phyloP scores from a whole-genome alignment of 2,888 invertebrate genomes.

The Tetrapedia diversipes region DNA sequence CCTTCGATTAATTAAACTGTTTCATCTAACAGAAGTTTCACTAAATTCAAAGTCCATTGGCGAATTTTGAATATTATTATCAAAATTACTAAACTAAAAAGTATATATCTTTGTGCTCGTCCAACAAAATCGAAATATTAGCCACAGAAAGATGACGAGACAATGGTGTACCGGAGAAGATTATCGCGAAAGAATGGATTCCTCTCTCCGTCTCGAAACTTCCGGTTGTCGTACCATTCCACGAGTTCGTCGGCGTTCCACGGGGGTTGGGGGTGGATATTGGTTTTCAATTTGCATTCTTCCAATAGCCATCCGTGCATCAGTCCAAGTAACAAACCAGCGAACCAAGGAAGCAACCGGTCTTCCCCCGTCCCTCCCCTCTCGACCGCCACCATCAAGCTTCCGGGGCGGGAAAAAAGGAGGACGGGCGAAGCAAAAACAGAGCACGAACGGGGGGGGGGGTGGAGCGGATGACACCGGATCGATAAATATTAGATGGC shows the following conservation, averaged over 20 bases:
- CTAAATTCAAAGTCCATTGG: too few relatives aligned
- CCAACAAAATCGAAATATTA: too few relatives aligned
- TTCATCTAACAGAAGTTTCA: too few relatives aligned
- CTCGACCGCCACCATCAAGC: slow-evolving; percentile 14
- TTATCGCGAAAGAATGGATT: slow-evolving; percentile 43
- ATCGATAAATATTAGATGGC: slow-evolving; percentile 73
- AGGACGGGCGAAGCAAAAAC: slow-evolving; percentile 38
- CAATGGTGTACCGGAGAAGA: slow-evolving; percentile 23
- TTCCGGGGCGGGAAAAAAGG: slow-evolving; percentile 8
- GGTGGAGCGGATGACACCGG: slow-evolving; percentile 42
- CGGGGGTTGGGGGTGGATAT: slow-evolving; percentile 67
- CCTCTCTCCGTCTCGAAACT: slow-evolving; percentile 63
- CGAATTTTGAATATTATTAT: too few relatives aligned
- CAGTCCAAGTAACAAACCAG: slow-evolving; percentile 66
- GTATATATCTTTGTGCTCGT: too few relatives aligned
- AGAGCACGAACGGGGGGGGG: slow-evolving; percentile 35
- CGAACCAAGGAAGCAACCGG: slow-evolving; percentile 30
- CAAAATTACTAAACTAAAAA: too few relatives aligned
- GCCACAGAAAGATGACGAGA: slow-evolving; percentile 9
- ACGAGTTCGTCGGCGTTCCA: slow-evolving; percentile 19
- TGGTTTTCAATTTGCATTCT: slow-evolving; percentile 79
- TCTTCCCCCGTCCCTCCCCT: not conserved
- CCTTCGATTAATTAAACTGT: too few relatives aligned
- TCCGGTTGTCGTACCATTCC: slow-evolving; percentile 39
- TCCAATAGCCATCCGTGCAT: slow-evolving; percentile 70